Percentiles rank a stretch among this genome's conserved stretches.
phyloP scores from a whole-genome alignment of 2,797 vertebrate species.

The Brachyrhaphis roseni region DNA sequence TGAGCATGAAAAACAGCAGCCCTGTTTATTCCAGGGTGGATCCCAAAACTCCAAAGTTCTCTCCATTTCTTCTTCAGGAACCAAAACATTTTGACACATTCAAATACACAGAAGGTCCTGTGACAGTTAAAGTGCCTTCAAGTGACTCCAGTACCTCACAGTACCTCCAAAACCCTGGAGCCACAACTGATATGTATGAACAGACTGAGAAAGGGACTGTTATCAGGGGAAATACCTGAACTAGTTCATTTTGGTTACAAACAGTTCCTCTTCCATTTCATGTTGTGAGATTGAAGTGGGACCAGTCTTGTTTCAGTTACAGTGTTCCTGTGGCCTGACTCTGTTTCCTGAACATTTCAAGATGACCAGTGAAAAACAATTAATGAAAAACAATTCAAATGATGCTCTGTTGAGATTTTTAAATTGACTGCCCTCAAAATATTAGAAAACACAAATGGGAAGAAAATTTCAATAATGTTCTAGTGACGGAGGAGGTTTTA shows the following conservation, averaged over 20 bases:
- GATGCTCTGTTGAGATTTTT: neutral
- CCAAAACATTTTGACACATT: neutral
- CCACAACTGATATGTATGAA: neutral
- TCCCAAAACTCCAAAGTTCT: neutral
- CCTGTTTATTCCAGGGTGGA: neutral
- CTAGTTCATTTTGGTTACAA: neutral
- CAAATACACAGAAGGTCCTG: neutral
- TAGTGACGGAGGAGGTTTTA: neutral
- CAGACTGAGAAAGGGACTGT: neutral
- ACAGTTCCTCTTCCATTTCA: neutral
- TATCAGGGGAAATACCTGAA: neutral
- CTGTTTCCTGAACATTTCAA: neutral
- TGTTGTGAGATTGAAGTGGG: neutral
- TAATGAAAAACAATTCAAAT: neutral
- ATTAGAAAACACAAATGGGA: neutral
- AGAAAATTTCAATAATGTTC: neutral
- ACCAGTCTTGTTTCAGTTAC: neutral
- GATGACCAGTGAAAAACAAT: neutral
- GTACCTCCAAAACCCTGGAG: neutral
- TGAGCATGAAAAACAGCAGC: neutral
- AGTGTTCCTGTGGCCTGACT: neutral
- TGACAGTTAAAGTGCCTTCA: neutral
- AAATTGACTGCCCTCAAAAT: neutral
- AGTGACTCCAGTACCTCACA: neutral
- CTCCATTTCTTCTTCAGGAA: neutral